These are phyloP conservation scores for Ceratothoa steindachneri DNA, from an alignment of 2,888 invertebrate species.

Conservation along the genomic window DNA sequence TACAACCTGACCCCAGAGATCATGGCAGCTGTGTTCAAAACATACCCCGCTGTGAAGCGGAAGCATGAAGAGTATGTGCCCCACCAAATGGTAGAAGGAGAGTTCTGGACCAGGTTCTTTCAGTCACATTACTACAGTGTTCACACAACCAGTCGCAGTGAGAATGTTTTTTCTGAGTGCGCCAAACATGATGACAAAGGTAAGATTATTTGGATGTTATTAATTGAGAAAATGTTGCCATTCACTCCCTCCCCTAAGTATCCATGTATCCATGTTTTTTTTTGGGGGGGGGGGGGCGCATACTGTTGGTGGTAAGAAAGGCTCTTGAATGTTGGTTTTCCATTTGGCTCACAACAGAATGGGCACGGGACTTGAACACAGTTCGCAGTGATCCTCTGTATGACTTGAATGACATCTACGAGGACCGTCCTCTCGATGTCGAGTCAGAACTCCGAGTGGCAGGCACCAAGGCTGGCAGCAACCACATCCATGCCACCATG, in stretches of 20 bases:
- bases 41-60: conserved; percentile 95
- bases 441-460: conserved; percentile 21
- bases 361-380: conserved; percentile 70
- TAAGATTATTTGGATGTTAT: too few relatives aligned
- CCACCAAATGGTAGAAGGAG: conserved; percentile 79
- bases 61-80: conserved; percentile 97
- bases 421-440: conserved; percentile 47
- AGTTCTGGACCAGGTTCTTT: conserved; percentile 99
- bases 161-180: conserved; percentile 96
- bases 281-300: background rate
- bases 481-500: conserved; percentile 44
- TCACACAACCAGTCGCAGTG: conserved; percentile 73
- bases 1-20: conserved; percentile 96
- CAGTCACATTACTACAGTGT: conserved; percentile 91
- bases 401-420: conserved; percentile 75
- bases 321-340: too few relatives aligned
- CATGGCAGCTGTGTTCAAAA: conserved; percentile 96
- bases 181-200: conserved; percentile 88
- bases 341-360: too few relatives aligned
- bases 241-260: background rate
- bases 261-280: too few relatives aligned
- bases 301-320: too few relatives aligned
- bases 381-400: conserved; percentile 76
- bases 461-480: conserved; percentile 40
- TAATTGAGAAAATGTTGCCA: background rate